Percentiles rank a stretch among this genome's conserved stretches.
These are phyloP conservation scores for Stenodema calcarata DNA, from an alignment of 2,888 invertebrate genomes.

Conservation along the genomic window DNA sequence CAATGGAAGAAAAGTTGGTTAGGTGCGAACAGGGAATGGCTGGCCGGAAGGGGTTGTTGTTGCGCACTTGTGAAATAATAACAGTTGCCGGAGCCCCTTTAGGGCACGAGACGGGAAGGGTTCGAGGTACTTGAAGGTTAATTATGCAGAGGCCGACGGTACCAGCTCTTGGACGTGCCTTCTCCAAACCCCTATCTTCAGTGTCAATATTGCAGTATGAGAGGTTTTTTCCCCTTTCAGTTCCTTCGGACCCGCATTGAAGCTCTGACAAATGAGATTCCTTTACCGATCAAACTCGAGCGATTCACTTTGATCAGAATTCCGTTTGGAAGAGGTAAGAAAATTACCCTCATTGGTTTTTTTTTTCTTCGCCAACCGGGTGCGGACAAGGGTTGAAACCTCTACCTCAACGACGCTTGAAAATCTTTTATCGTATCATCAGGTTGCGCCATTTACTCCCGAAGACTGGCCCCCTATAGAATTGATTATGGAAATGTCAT, in stretches of 20 bases:
- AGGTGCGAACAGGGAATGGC: background rate
- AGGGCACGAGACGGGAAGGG: background rate
- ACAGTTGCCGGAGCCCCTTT: background rate
- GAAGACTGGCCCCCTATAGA: too few species aligned
- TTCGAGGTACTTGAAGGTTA: background rate
- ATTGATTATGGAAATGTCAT: too few species aligned
- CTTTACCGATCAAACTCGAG: conserved; percentile 18
- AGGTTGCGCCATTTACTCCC: background rate
- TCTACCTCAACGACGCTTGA: background rate
- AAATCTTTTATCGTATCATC: background rate
- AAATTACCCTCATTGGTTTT: conserved; percentile 28
- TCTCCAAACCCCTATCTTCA: conserved; percentile 18
- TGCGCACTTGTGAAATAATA: conserved; percentile 2
- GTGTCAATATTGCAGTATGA: conserved; percentile 34
- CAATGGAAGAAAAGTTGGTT: background rate
- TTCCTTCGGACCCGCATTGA: conserved; percentile 11
- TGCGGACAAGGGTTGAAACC: background rate
- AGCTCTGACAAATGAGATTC: background rate
- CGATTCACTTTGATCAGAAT: conserved; percentile 39
- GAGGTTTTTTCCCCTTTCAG: background rate
- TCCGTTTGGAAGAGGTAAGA: conserved; percentile 12
- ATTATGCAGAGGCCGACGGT: background rate
- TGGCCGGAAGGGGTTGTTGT: background rate
- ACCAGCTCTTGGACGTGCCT: background rate
- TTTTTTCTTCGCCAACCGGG: background rate